Conservation (phyloP, 2,113 vertebrate species). For the Vulpes ferrilata region DNA sequence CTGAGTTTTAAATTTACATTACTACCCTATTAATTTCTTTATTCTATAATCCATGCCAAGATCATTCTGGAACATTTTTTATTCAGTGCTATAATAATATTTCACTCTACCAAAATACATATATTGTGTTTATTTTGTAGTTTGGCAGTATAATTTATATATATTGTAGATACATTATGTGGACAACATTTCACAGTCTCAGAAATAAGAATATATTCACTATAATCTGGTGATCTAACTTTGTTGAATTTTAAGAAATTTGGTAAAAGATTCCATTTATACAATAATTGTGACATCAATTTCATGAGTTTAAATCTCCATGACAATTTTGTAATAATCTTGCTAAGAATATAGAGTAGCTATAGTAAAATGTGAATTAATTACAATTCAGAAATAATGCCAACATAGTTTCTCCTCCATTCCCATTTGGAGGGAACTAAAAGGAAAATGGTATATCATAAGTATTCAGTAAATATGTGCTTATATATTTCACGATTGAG, state of each 20-base stretch:
- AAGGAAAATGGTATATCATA: not conserved
- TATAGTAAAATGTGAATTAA: not conserved
- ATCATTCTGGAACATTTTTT: not conserved
- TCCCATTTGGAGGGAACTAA: not conserved
- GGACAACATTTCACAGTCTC: not conserved
- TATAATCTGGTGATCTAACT: not conserved
- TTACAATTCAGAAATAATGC: not conserved
- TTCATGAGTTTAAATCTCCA: not conserved
- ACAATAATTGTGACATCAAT: not conserved
- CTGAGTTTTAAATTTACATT: not conserved
- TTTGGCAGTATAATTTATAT: not conserved
- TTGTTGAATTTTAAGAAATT: not conserved
- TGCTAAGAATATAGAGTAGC: not conserved
- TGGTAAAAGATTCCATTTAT: not conserved
- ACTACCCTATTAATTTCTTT: not conserved
- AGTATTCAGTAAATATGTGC: not conserved
- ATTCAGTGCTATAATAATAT: not conserved
- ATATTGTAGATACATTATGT: not conserved
- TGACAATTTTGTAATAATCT: not conserved
- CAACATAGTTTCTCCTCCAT: not conserved
- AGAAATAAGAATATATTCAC: conserved; percentile 6
- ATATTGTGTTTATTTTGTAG: not conserved
- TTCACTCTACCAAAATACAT: not conserved
- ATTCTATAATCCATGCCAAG: not conserved
- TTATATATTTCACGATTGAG: conserved; percentile 4